phyloP scores from a whole-genome alignment of 2,888 invertebrate species.

The Drosophila yooni region DNA sequence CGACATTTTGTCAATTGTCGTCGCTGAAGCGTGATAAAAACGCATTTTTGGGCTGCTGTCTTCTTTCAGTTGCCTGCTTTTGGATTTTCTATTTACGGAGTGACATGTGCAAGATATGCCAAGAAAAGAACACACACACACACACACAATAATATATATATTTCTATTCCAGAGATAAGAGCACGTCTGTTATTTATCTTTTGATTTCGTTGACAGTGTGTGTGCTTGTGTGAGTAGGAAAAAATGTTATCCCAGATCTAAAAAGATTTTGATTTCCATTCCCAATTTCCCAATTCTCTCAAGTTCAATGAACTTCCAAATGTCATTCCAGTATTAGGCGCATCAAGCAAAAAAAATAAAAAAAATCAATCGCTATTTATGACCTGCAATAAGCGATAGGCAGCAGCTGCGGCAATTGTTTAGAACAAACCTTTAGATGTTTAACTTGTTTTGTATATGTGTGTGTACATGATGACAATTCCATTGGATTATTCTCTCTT shows the following conservation, averaged over 20 bases:
- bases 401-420: conserved; percentile 53
- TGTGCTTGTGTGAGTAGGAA: conserved; percentile 27
- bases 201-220: conserved; percentile 21
- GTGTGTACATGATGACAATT: conserved; percentile 12
- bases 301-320: conserved; percentile 71
- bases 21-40: conserved; percentile 56
- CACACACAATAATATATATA: conserved; percentile 15
- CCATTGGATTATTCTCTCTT: conserved; percentile 23
- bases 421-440: conserved; percentile 32
- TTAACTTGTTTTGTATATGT: conserved; percentile 52
- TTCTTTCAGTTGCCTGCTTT: conserved; percentile 50
- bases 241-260: conserved; percentile 13
- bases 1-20: conserved; percentile 47
- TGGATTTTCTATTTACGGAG: conserved; percentile 70
- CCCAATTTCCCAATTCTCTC: conserved; percentile 36
- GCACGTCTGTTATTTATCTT: conserved; percentile 32
- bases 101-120: conserved; percentile 56
- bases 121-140: conserved; percentile 14
- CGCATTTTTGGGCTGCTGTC: conserved; percentile 38
- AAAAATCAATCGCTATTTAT: conserved; percentile 50
- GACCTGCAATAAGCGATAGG: conserved; percentile 58
- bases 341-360: conserved; percentile 11
- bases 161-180: conserved; percentile 49
- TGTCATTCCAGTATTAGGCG: conserved; percentile 15
- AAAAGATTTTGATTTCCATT: conserved; percentile 11